Evolutionary conservation across 2,797 vertebrate genomes (phyloP), one percentile per base, ranked within the genome.

Genomic region (Rhinophrynus dorsalis): DNA sequence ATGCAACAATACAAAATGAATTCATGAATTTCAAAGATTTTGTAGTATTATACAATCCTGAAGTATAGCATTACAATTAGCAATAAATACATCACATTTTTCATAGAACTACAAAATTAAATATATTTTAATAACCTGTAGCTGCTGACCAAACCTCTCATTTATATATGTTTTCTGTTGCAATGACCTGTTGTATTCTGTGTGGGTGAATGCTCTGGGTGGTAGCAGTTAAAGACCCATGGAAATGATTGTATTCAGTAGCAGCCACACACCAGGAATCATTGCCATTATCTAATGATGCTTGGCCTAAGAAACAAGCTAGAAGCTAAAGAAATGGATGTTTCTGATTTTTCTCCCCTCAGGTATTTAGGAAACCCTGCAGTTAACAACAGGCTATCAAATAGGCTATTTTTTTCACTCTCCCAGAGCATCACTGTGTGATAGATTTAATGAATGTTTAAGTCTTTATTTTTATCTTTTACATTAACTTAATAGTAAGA

Each of bases 301-400:
- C 50, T 68, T 29, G 63, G 58, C 67, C 11, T 71, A 38, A 17
- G 45, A 10, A 48, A 45, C 29, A 24, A 83, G 29, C 15, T 63
- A 58, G 48, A 78, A 73, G 66, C 59, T 68, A 74, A 76, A 78
- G 75, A 23, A 75, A 73, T 76, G 13, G 33, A 62, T 75, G 67
- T 32, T 17, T 65, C 7, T 63, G 1, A 69, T 18, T 65, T 47
- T 42, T 55, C 23, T 48, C 69, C 35, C 44, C 56, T 57, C 15
- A 56, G 64, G 45, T 76, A 76, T 42, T 76, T 35, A 75, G 23
- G 13, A 56, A 45, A 68, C 11, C 23, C 35, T 75, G 62, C 2
- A 33, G 50, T 56, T 68, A 79, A 76, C 74, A 40, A 70, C 0
- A 0, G 0, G 38, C 45, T 40, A 1, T 60, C 63, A 66, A 0